Percentiles rank a stretch among this genome's conserved stretches.
phyloP scores from a whole-genome alignment of 1,140 invertebrate genomes.

The Centruroides vittatus region DNA sequence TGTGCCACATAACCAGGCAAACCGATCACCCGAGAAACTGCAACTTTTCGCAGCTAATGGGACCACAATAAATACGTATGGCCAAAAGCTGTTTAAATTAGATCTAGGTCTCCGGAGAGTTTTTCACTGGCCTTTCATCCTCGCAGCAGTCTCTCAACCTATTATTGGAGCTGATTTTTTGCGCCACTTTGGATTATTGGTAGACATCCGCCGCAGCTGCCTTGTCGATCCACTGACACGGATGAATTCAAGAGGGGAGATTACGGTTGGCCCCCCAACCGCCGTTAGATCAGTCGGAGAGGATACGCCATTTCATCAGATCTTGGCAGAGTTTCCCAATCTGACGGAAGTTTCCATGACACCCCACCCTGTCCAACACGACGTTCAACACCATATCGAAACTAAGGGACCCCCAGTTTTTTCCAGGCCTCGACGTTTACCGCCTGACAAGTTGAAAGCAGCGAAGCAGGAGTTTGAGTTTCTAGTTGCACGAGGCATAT shows the following conservation, averaged over 20 bases:
- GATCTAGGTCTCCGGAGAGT: constrained; percentile 1
- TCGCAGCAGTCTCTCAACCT: constrained; percentile 8
- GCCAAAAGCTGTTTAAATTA: neutral
- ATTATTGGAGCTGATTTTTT: constrained; percentile 17
- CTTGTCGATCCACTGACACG: constrained; percentile 6
- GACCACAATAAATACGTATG: constrained; percentile 11
- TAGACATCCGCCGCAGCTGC: neutral
- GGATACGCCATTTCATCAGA: neutral
- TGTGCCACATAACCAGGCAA: neutral
- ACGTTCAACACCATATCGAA: too few relatives aligned
- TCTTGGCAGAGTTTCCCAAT: neutral
- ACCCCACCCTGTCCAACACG: neutral
- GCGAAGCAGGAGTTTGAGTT: too few relatives aligned
- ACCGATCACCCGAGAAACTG: neutral
- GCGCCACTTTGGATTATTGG: neutral
- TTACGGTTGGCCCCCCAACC: neutral
- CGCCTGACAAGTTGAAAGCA: too few relatives aligned
- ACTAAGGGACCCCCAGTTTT: too few relatives aligned
- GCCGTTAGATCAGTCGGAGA: neutral
- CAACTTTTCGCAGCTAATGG: constrained; percentile 10
- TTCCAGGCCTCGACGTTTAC: too few relatives aligned
- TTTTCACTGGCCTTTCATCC: constrained; percentile 6
- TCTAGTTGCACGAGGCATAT: too few relatives aligned
- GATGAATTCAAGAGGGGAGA: neutral
- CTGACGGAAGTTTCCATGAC: neutral